Conservation (phyloP, 2,888 invertebrate species). For the Bellardia bayeri region DNA sequence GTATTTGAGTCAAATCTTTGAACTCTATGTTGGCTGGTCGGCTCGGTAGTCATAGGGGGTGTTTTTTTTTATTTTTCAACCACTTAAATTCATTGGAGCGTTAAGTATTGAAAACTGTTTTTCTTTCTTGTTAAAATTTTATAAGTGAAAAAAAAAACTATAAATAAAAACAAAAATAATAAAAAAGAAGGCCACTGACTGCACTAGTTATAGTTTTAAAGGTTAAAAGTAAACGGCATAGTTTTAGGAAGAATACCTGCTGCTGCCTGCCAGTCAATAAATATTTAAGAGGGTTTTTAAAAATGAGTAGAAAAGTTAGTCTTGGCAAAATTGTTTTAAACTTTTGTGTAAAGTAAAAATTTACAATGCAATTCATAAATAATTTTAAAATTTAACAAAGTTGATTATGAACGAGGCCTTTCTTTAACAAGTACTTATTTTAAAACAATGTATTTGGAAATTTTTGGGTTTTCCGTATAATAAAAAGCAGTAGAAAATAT, state of each 20-base stretch:
- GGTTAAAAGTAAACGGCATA: constrained; percentile 44
- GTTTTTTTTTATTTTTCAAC: constrained; percentile 47
- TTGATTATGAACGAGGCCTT: background rate
- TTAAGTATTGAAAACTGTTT: constrained; percentile 65
- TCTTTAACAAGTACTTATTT: background rate
- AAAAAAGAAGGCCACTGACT: constrained; percentile 34
- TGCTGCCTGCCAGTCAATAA: constrained; percentile 13
- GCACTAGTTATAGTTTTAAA: constrained; percentile 45
- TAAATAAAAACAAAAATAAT: background rate
- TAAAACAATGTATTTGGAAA: too few relatives aligned
- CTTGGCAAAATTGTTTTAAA: too few relatives aligned
- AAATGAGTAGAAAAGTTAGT: too few relatives aligned
- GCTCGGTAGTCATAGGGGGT: constrained; percentile 36
- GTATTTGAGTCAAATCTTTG: constrained; percentile 30
- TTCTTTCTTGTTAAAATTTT: constrained; percentile 40
- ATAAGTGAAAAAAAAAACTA: constrained; percentile 16
- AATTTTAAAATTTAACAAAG: background rate
- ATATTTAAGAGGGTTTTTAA: background rate
- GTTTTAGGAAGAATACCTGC: constrained; percentile 28
- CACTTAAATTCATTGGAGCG: constrained; percentile 65
- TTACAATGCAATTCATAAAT: background rate
- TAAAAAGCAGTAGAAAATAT: too few relatives aligned
- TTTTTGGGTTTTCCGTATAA: too few relatives aligned
- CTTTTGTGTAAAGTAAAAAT: background rate
- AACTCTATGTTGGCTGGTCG: background rate